Evolutionary conservation across 2,888 invertebrate species (phyloP).

Genomic region (Catonia carolina): DNA sequence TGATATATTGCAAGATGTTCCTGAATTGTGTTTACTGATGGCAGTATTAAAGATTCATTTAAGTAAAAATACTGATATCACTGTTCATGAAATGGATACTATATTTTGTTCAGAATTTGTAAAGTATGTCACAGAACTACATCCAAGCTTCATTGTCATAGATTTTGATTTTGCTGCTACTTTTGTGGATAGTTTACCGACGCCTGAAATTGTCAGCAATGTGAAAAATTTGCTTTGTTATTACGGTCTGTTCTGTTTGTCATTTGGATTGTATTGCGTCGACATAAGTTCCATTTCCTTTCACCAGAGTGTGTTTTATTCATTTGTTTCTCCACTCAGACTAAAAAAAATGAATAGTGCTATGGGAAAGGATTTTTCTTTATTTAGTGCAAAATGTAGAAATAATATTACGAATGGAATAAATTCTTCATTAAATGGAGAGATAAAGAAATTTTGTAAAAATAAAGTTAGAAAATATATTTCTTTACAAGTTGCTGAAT

Average conservation of each 20-base stretch:
- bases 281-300: background rate
- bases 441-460: no score
- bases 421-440: no score
- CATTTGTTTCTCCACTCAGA: background rate
- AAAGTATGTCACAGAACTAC: background rate
- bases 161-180: background rate
- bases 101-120: background rate
- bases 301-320: background rate
- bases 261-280: background rate
- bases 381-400: no score
- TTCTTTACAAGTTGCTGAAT: no score
- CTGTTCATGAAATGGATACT: background rate
- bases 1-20: background rate
- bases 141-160: background rate
- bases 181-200: background rate
- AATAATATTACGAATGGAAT: no score
- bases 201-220: background rate
- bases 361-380: no score
- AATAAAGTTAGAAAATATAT: no score
- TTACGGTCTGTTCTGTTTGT: background rate
- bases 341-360: no score
- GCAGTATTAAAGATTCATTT: background rate
- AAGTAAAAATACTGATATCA: conserved; percentile 2
- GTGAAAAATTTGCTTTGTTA: background rate
- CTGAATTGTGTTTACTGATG: background rate